Evolutionary conservation across 2,797 vertebrate species (phyloP), one percentile per base, ranked within the genome.

Genomic region (Parotocinclus haroldoi): DNA sequence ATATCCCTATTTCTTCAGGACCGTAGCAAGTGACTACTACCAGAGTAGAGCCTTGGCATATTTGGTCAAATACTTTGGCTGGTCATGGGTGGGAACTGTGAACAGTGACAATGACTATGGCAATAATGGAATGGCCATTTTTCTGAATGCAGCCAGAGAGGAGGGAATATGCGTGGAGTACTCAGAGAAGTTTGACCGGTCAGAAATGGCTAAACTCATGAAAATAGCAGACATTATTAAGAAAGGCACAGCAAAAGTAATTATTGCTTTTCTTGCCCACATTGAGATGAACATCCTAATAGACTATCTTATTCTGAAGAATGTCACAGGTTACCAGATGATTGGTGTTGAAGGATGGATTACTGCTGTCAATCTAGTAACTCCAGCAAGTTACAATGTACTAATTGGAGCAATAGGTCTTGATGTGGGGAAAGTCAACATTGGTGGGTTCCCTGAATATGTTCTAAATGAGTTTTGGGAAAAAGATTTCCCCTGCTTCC

Each of bases 21-120:
- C 89, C 8, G 86, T 90, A 55, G 85, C 87, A 8, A 90, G 88
- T 17, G 90, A 91, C 60, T 81, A 82, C 39, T 76, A 89, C 75
- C 88, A 90, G 68, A 85, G 87, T 60, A 79, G 73, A 74, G 87
- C 86, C 4, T 77, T 91, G 0, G 88, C 82, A 7, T 80, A 84
- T 54, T 68, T 90, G 53, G 80, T 90, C 27, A 89, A 88, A 39
- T 72, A 86, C 71, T 90, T 90, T 58, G 89, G 88, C 50, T 91
- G 89, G 89, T 84, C 78, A 18, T 91, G 89, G 89, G 87, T 91
- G 0, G 89, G 89, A 4, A 74, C 89, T n/a, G 75, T 91, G 9
- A 89, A 87, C 77, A 89, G 87, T 7, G 86, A 91, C 71, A 89
- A 85, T 18, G 86, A 90, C 44, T 91, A 90, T 6, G 89, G 89